These are phyloP conservation scores for Cariama cristata DNA, from an alignment of 2,113 vertebrate genomes.

Conservation along the genomic window DNA sequence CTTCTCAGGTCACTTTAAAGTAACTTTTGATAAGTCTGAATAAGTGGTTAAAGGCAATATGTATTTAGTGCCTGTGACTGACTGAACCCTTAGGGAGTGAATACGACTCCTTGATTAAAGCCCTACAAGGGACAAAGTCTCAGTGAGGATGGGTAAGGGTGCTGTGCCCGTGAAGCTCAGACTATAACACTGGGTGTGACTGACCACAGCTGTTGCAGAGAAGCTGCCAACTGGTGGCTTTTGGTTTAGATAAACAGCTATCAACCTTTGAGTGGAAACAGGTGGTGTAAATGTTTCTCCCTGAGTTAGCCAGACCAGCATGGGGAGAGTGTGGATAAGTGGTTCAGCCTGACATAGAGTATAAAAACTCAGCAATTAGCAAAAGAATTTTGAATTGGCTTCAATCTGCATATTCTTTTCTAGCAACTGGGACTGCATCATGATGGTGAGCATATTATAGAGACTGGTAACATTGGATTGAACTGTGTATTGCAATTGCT, in stretches of 20 bases:
- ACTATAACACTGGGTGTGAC: too few species aligned
- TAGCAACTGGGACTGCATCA: fast-evolving
- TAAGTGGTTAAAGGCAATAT: neutral
- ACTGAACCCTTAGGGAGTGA: fast-evolving
- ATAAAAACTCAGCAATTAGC: fast-evolving
- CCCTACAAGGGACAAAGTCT: fast-evolving
- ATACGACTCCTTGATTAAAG: neutral
- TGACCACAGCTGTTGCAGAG: neutral
- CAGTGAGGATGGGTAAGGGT: neutral
- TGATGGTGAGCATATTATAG: neutral
- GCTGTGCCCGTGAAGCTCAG: neutral
- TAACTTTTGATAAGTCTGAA: neutral
- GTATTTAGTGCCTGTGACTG: neutral
- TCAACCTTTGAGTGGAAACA: neutral
- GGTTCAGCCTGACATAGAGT: neutral
- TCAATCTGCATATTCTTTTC: fast-evolving
- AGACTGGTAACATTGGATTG: neutral
- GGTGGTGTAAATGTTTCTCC: neutral
- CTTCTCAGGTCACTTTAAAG: neutral
- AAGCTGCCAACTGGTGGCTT: neutral
- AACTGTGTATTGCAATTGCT: neutral
- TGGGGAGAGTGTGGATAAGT: fast-evolving
- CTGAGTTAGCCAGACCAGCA: neutral
- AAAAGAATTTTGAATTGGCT: neutral
- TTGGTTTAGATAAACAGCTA: neutral